Evolutionary conservation across 1,140 invertebrate genomes (phyloP).

Genomic region (Chionoecetes opilio): DNA sequence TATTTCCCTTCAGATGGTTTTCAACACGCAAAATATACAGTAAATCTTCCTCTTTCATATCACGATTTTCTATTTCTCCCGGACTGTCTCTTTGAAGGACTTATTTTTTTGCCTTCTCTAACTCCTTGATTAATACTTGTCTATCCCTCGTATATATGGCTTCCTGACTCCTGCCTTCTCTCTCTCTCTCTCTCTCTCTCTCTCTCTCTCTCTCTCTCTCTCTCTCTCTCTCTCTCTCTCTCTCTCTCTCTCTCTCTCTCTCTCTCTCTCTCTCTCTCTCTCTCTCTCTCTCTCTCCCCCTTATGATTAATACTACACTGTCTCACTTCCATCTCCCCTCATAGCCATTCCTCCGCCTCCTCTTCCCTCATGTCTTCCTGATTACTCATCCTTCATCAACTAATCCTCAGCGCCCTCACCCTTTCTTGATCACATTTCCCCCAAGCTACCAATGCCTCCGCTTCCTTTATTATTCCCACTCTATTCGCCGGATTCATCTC

Average conservation of each 20-base stretch:
- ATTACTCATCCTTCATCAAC: slow-evolving; percentile 1
- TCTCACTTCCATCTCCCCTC: no score
- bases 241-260: neutral
- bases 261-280: neutral
- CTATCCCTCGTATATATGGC: neutral
- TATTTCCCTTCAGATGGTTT: neutral
- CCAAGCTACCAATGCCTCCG: neutral
- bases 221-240: neutral
- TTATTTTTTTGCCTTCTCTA: neutral
- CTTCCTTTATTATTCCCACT: neutral
- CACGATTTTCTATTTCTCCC: neutral
- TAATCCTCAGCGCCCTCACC: neutral
- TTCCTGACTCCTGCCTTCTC: neutral
- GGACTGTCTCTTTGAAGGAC: no score
- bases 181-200: neutral
- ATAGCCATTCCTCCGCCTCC: no score
- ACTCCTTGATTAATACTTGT: neutral
- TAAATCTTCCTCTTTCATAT: neutral
- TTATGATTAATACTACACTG: neutral
- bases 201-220: neutral
- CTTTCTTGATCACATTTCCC: neutral
- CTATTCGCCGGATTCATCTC: neutral
- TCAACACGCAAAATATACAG: neutral
- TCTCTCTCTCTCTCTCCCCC: neutral
- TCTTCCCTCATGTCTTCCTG: neutral